phyloP scores from a whole-genome alignment of 2,797 vertebrate genomes.

The Mormyrops boulengeri region DNA sequence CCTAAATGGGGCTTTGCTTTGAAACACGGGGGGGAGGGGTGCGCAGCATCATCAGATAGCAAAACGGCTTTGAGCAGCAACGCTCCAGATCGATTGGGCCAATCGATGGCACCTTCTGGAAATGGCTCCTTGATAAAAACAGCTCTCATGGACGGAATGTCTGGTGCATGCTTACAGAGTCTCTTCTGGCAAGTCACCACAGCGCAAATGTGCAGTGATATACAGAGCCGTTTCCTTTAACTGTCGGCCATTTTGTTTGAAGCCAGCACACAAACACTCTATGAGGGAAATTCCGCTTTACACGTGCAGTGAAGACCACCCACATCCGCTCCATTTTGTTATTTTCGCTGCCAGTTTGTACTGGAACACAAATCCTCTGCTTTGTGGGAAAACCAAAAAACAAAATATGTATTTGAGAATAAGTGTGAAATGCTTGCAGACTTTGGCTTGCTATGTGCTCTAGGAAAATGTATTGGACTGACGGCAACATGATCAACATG shows the following conservation, averaged over 20 bases:
- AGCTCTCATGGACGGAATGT: not conserved
- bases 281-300: not conserved
- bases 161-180: not conserved
- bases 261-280: not conserved
- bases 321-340: not conserved
- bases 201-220: not conserved
- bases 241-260: not conserved
- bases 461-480: constrained; percentile 82
- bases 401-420: not conserved
- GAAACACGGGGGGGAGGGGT: not conserved
- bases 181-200: not conserved
- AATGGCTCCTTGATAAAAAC: not conserved
- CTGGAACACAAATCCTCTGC: not conserved
- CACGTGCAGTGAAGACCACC: not conserved
- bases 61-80: not conserved
- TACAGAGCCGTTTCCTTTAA: constrained; percentile 10
- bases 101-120: not conserved
- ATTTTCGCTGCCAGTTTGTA: not conserved
- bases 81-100: not conserved
- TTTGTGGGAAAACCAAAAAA: not conserved
- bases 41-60: not conserved
- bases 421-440: constrained; percentile 17
- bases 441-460: not conserved
- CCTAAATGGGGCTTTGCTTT: not conserved
- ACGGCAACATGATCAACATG: constrained; percentile 78